Evolutionary conservation across 2,888 invertebrate genomes (phyloP), one percentile per base, ranked within the genome.

Genomic region (Nemurella pictetii): DNA sequence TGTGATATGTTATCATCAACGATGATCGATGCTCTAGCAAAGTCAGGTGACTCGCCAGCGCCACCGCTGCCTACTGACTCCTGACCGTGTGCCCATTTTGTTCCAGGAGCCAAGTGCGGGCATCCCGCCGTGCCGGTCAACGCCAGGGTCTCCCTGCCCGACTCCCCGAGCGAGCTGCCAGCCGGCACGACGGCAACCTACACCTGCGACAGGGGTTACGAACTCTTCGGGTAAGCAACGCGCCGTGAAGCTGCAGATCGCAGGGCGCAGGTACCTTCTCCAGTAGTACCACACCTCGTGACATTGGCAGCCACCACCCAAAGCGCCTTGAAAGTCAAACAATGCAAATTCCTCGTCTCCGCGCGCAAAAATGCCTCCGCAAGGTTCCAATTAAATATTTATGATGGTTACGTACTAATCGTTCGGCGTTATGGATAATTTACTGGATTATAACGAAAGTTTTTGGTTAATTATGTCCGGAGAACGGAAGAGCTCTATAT

Each of bases 41-140:
- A n/a, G n/a, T n/a, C n/a, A n/a, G n/a, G n/a, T n/a, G n/a, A n/a
- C n/a, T n/a, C n/a, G n/a, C n/a, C n/a, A n/a, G n/a, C n/a, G n/a
- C n/a, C n/a, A n/a, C n/a, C n/a, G n/a, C 55, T 9, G 15, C 15
- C 15, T 7, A 36, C 15, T 36, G 15, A 7, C 7, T 36, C 15
- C 74, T 74, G 25, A 74, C 36, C 75, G 2, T 9, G n/a, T 30
- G 20, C 9, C 20, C 5, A 2, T n/a, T 29, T 0, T 78, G 30
- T 86, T 85, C 15, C 89, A 90, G 93, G 92, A 86, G 90, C 91
- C 74, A 93, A 91, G 88, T 97, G 97, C 90, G 96, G 96, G 32
- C 96, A 95, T 89, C 97, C 97, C 30, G 95, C 96, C 20, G 95
- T 97, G 87, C 96, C 97, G 27, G 91, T 95, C 85, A 97, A 97